Evolutionary conservation across 2,113 vertebrate genomes (phyloP), one percentile per base, ranked within the genome.

Genomic region (Epinephelus fuscoguttatus): DNA sequence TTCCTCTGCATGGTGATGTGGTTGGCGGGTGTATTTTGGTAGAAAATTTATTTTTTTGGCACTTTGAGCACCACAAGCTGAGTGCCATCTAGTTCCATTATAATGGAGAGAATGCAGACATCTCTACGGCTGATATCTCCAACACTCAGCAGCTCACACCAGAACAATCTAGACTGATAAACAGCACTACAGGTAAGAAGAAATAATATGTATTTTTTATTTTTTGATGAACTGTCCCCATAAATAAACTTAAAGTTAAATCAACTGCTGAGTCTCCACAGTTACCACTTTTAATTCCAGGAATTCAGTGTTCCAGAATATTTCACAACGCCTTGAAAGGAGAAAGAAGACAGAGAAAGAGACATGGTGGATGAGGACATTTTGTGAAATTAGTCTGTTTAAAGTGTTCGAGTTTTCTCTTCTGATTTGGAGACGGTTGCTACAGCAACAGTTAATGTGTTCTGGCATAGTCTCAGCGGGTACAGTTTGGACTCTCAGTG

Each of bases 391-490:
- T 37, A 67, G 42, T 81, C 25, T 50, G 66, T 40, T 67, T 30
- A 60, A 82, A 85, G 67, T 79, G 76, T 70, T 76, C 0, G n/a
- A 50, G 27, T 86, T 84, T 62, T 72, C 60, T 74, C 37, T 37
- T 72, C n/a, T 69, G 50, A 81, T 89, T 86, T 67, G 72, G 76
- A 80, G 50, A 64, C 3, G 50, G 87, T 92, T 87, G 80, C 86
- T 71, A 84, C 47, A 84, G 91, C 86, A 93, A 91, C 89, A 53
- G 78, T 68, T 75, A 75, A 80, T 84, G 79, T 82, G 86, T 71
- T 82, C 80, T 84, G 11, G 57, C 68, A n/a, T 75, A 45, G 68
- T 83, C 75, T 85, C 70, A 25, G 70, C 17, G 17, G 63, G 68
- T 78, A 83, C 83, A 89, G 73, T 90, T 85, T 82, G 74, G 86